Percentiles rank a stretch among this genome's conserved stretches.
Evolutionary conservation across 2,888 invertebrate species (phyloP).

Genomic region (Plebejus melissa): DNA sequence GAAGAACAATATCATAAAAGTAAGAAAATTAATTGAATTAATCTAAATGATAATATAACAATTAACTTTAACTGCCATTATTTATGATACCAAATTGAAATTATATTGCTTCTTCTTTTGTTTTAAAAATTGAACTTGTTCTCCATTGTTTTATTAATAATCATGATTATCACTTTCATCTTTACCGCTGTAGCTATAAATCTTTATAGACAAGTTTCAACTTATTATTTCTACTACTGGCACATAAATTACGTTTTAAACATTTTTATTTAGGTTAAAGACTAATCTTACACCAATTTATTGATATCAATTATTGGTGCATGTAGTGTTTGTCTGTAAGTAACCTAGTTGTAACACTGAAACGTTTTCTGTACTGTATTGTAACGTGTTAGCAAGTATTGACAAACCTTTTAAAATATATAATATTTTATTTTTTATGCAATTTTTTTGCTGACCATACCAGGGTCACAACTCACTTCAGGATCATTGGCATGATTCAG

Average conservation of each 20-base stretch:
- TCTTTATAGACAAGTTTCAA: neutral
- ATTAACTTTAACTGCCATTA: slow-evolving; percentile 8
- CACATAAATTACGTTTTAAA: neutral
- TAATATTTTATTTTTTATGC: neutral
- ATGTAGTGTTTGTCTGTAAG: no score
- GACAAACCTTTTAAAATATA: no score
- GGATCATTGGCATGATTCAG: slow-evolving; percentile 56
- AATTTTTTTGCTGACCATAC: slow-evolving; percentile 21
- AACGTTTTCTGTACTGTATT: no score
- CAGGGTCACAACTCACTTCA: slow-evolving; percentile 50
- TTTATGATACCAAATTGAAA: slow-evolving; percentile 16
- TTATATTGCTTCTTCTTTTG: slow-evolving; percentile 15
- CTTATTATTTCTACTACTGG: neutral
- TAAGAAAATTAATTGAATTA: slow-evolving; percentile 23
- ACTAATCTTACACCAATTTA: neutral
- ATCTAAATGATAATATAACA: slow-evolving; percentile 11
- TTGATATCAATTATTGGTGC: neutral
- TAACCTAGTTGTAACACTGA: no score
- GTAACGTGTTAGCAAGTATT: no score
- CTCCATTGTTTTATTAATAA: neutral
- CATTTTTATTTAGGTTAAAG: neutral
- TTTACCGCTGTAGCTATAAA: neutral
- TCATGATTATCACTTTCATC: neutral
- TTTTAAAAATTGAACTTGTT: slow-evolving; percentile 22
- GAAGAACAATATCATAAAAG: slow-evolving; percentile 15